phyloP scores from a whole-genome alignment of 2,797 vertebrate genomes.

The Prionace glauca region DNA sequence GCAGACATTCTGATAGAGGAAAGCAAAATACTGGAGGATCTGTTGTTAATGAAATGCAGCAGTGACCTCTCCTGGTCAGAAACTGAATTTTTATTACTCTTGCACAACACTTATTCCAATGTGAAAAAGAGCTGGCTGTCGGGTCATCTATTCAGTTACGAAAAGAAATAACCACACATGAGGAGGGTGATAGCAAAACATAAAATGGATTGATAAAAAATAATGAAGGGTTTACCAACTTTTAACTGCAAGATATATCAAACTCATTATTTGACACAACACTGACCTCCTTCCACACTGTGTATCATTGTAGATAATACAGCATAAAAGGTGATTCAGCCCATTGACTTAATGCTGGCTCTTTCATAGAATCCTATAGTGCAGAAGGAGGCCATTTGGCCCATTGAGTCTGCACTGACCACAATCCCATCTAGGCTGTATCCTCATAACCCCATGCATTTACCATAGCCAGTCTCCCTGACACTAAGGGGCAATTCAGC shows the following conservation, averaged over 20 bases:
- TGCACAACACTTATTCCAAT: background rate
- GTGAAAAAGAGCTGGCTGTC: background rate
- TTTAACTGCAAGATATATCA: background rate
- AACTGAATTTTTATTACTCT: background rate
- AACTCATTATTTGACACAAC: background rate
- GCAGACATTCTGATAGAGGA: background rate
- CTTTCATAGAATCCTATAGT: background rate
- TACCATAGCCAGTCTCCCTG: too few species aligned
- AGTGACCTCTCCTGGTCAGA: conserved; percentile 34
- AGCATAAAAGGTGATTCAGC: background rate
- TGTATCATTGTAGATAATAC: too few species aligned
- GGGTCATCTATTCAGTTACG: background rate
- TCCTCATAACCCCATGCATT: too few species aligned
- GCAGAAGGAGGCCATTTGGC: too few species aligned
- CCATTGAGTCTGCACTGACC: too few species aligned
- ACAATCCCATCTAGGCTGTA: too few species aligned
- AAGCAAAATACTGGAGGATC: background rate
- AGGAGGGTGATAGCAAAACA: too few species aligned
- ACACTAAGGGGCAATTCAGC: too few species aligned
- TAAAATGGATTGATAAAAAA: background rate
- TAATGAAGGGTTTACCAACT: background rate
- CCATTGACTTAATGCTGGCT: background rate
- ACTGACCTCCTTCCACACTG: background rate
- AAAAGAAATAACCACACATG: background rate
- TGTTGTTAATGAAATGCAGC: conserved; percentile 28